Base-by-base conservation (phyloP, 2,888 invertebrate genomes). In the Nyleta sp. region DNA sequence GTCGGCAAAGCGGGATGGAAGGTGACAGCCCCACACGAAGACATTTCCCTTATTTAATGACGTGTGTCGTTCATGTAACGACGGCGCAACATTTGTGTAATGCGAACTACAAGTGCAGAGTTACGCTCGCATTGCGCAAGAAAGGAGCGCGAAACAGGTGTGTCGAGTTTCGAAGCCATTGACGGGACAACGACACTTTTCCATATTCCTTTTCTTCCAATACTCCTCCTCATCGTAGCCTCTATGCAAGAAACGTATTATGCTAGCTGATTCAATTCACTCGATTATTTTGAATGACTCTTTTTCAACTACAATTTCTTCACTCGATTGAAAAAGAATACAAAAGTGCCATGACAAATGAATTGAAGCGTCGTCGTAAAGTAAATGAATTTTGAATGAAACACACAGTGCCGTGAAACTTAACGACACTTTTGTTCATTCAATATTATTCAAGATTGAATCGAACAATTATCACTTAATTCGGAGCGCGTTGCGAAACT, bases 71-170 rank as follows among this genome's bases (percentile, higher is more conserved):
- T 60, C 52, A 33, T 57, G 70, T 70, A 59, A 70, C 67, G 46
- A 13, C 64, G 57, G 50, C 22, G 35, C 50, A 73, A 52, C 60
- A 57, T 70, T 78, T 68, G 72, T 62, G 72, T 44, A 65, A 67
- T 38, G 48, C 52, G 48, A 71, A 48, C 67, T 59, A 33, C 67
- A 67, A 77, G 72, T 67, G 77, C 67, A 72, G 17, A 7, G 55
- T 72, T 60, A 52, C 60, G 40, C 40, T 72, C 60, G 22, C 31
- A 31, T 78, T 78, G 64, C 68, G 78, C 78, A 78, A 73, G 70
- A 71, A 65, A 76, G 55, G 74, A 62, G 59, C 67, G 35, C 44
- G 38, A 78, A 67, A 72, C 79, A 79, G 75, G 79, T 79, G 77
- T 79, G 77, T 77, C 74, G 48, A 71, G 74, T 81, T 77, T 53